phyloP scores from a whole-genome alignment of 2,113 vertebrate species.

The Callopanchax toddi region DNA sequence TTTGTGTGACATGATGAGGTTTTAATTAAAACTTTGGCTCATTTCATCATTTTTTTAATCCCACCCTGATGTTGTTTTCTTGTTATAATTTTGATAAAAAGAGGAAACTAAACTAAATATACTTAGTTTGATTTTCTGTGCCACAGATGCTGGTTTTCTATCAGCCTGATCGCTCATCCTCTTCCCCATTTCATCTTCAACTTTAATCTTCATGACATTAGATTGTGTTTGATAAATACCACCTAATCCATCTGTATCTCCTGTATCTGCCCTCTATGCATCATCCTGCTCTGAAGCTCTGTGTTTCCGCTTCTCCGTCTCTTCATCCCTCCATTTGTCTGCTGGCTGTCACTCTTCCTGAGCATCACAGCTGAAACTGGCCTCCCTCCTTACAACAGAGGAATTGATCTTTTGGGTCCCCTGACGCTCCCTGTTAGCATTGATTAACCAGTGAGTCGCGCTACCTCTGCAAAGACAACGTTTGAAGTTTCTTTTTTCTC shows the following conservation, averaged over 20 bases:
- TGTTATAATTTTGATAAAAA: no score
- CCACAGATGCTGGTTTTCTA: neutral
- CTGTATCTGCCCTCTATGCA: neutral
- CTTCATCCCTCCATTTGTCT: constrained; percentile 5
- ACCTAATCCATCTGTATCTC: neutral
- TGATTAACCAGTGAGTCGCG: constrained; percentile 63
- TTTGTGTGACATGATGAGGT: no score
- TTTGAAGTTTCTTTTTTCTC: constrained; percentile 55
- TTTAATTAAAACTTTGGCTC: no score
- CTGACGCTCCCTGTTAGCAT: constrained; percentile 65
- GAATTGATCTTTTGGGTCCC: constrained; percentile 65
- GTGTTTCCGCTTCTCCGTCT: neutral
- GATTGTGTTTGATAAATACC: constrained; percentile 5
- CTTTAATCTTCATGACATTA: constrained; percentile 1
- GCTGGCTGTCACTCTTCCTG: constrained; percentile 42
- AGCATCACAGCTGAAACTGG: constrained; percentile 24
- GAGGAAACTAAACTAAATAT: no score
- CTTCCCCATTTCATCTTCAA: neutral
- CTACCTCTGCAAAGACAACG: constrained; percentile 49
- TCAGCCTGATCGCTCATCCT: neutral
- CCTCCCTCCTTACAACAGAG: constrained; percentile 28
- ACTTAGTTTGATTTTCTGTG: neutral
- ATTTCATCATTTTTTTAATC: no score
- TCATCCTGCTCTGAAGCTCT: neutral
- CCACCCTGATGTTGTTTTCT: no score